Base-by-base conservation (phyloP, 2,113 vertebrate genomes). In the Ochotona princeps region DNA sequence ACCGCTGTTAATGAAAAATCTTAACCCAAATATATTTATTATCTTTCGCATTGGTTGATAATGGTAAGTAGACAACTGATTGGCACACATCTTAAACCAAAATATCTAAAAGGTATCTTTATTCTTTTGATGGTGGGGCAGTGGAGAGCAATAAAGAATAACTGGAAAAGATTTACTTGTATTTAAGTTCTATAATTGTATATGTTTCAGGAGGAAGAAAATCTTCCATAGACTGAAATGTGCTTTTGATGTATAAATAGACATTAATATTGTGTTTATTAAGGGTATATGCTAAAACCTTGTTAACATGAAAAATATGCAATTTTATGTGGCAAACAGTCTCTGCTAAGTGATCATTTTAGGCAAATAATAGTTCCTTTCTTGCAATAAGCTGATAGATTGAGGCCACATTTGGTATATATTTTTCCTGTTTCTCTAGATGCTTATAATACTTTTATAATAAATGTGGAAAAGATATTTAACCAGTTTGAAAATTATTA, bases 51-150 rank as follows among this genome's bases (percentile, higher is more conserved):
- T 74, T 67, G 57, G 23, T 54, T 93, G 73, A 28, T 84, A 7
- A 80, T 47, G 0, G 38, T 65, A 66, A 70, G 5, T 49, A 25
- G 79, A 79, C 65, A 91, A 32, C 15, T 57, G n/a, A 89, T 73
- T 86, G 25, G 70, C 23, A 90, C 73, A 85, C 14, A 23, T 67
- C 95, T 96, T 49, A 76, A 92, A 80, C n/a, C 26, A 76, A 14
- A 83, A 3, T 20, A 86, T 57, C 44, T 11, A 86, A 35, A 84
- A 95, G 15, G 5, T 74, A 86, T 51, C 95, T 92, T 90, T 80
- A 44, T 6, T 6, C 38, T 44, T 44, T 44, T 44, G 38, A 6
- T 44, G 38, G 38, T 44, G 38, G 38, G 38, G 38, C 38, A 6
- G 38, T 44, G 38, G 38, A 44, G 32, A n/a, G 51, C 1, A 65